Evolutionary conservation across 2,113 vertebrate species (phyloP), one percentile per base, ranked within the genome.

Genomic region (Cacatua alba): DNA sequence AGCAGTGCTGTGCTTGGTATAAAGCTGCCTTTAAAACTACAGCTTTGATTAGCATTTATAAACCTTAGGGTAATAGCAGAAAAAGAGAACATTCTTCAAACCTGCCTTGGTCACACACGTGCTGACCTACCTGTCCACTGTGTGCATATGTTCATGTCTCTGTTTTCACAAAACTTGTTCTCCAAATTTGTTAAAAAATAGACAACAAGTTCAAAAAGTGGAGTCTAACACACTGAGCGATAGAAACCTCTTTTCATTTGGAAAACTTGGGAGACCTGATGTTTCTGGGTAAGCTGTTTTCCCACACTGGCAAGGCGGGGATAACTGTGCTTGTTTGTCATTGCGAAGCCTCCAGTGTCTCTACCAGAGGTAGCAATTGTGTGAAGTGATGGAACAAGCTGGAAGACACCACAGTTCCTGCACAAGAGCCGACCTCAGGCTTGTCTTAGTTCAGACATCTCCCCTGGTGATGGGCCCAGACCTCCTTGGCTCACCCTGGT

Each of bases 381-480:
- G 49, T 16, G 25, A 67, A 62, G 60, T 8, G 8, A 60, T 21
- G 44, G n/a, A 81, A 18, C 24, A 60, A 52, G 59, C 37, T 46
- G 33, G 44, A 52, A 46, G 52, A 6, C 2, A 2, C 19, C 59
- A 21, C 0, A 0, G 13, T 4, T 86, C 26, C 52, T 35, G 60
- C 39, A 35, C 11, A n/a, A 48, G 21, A 48, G 20, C 52, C 0
- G 0, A 17, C 23, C 33, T 21, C 1, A 7, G 23, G 59, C 37
- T 70, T 31, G 14, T 64, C 29, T 78, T 10, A 1, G 48, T 57
- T 59, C 67, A 64, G 49, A 31, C 17, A 3, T 25, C 43, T 49
- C 18, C 33, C 12, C 25, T 3, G 10, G 33, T 7, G 44, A 63
- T 14, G 21, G 49, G 23, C 35, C 25, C 57, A 10, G n/a, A 63